Evolutionary conservation across 2,888 invertebrate genomes (phyloP), one percentile per base, ranked within the genome.

Genomic region (Heliconius ismenius): DNA sequence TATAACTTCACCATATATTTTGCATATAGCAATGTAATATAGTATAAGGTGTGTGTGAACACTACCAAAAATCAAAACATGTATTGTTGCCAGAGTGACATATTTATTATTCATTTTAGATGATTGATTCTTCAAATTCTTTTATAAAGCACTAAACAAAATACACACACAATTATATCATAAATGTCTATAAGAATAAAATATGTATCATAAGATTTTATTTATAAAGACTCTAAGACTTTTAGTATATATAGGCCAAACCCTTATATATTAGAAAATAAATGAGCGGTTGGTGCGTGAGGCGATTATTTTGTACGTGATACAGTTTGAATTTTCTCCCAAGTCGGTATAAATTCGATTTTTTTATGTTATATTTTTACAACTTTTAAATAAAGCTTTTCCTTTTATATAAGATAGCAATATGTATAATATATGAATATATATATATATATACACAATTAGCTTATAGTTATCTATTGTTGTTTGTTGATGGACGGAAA

Each of bases 261-360:
- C 76, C 73, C 64, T 76, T 64, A 78, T 78, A 74, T 76, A 64
- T 79, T 75, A 64, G 79, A 80, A 78, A 80, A 80, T 80, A 78
- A 79, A 80, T 78, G 79, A 73, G 78, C 78, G 79, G 73, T 77
- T 79, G 79, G 83, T 77, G 83, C 86, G 87, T 87, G 86, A 87
- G 83, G 83, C 86, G 86, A 86, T 88, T 87, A 87, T 86, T 82
- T 83, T 76, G 73, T 76, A 87, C 88, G 88, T 86, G 87, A 85
- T 86, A 81, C 75, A 75, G 76, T 73, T 75, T 69, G 70, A 73
- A 73, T 77, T 79, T 79, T 79, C 70, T 32, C 32, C 63, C 75
- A 76, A 77, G 81, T 79, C 81, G 81, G 73, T 79, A 77, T 75
- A 74, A 80, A 76, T 79, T 72, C 70, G 75, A 81, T 82, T 80